Evolutionary conservation across 2,797 vertebrate species (phyloP).

Genomic region (Tangara arthus): DNA sequence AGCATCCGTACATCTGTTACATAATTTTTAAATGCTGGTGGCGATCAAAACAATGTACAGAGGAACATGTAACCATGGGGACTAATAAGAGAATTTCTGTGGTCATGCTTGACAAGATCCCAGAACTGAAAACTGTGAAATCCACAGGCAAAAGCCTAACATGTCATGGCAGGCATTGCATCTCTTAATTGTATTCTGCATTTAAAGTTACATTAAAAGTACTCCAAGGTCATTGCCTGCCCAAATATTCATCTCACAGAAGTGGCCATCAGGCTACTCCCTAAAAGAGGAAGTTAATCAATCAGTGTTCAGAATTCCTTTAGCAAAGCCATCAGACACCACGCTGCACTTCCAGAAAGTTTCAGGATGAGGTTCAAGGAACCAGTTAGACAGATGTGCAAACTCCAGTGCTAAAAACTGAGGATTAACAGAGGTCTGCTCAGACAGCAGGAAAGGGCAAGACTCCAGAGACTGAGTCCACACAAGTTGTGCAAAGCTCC

Average conservation of each 20-base stretch:
- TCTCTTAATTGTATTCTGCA: neutral
- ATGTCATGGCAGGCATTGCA: neutral
- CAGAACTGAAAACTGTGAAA: neutral
- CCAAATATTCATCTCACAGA: neutral
- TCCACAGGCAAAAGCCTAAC: neutral
- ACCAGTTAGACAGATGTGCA: neutral
- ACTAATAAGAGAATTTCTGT: neutral
- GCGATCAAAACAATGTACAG: neutral
- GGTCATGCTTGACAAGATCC: neutral
- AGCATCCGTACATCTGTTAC: neutral
- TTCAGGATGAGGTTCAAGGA: neutral
- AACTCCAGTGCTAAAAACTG: neutral
- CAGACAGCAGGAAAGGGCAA: neutral
- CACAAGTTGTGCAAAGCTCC: neutral
- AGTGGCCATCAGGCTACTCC: neutral
- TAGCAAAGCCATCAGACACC: neutral
- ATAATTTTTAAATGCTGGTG: neutral
- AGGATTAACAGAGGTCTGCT: neutral
- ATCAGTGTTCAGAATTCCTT: fast-evolving
- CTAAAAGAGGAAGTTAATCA: neutral
- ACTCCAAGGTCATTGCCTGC: neutral
- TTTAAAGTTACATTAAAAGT: neutral
- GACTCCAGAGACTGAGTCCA: neutral
- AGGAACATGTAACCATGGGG: neutral
- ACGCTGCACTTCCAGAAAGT: neutral